A percentile compares a stretch with the other conserved stretches of the same genome.
phyloP scores from a whole-genome alignment of 2,888 invertebrate genomes.

The Mamestra brassicae region DNA sequence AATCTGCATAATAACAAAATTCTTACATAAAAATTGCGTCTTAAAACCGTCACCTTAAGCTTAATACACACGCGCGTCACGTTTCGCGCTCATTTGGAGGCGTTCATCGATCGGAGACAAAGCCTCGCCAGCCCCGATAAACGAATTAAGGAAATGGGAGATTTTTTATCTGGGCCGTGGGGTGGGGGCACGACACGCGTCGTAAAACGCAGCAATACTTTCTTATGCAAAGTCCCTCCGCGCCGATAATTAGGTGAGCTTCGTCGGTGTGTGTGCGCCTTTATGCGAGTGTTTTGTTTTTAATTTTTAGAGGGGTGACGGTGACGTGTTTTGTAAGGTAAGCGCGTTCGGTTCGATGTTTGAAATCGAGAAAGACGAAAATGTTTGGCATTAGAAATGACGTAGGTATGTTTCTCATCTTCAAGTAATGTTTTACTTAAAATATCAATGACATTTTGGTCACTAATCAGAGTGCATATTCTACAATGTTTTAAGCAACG shows the following conservation, averaged over 20 bases:
- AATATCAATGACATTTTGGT: not conserved
- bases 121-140: constrained; percentile 90
- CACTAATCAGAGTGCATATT: too few species aligned
- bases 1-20: constrained; percentile 65
- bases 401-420: not conserved
- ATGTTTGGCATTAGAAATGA: not conserved
- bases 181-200: constrained; percentile 85
- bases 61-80: constrained; percentile 89
- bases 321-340: constrained; percentile 70
- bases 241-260: constrained; percentile 88
- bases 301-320: constrained; percentile 80
- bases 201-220: constrained; percentile 91
- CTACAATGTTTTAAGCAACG: too few species aligned
- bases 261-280: constrained; percentile 81
- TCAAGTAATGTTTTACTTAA: not conserved
- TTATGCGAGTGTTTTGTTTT: constrained; percentile 85
- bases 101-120: constrained; percentile 91
- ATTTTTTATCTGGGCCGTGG: constrained; percentile 90
- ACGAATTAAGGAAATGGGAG: constrained; percentile 91
- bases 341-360: constrained; percentile 50
- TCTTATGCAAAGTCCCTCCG: constrained; percentile 90
- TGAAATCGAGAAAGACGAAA: constrained; percentile 34
- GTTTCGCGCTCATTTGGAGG: constrained; percentile 89
- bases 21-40: constrained; percentile 64
- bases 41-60: constrained; percentile 84